A percentile compares a stretch with the other conserved stretches of the same genome.
Conservation (phyloP, 2,888 invertebrate species). For the Andrena flavipes region DNA sequence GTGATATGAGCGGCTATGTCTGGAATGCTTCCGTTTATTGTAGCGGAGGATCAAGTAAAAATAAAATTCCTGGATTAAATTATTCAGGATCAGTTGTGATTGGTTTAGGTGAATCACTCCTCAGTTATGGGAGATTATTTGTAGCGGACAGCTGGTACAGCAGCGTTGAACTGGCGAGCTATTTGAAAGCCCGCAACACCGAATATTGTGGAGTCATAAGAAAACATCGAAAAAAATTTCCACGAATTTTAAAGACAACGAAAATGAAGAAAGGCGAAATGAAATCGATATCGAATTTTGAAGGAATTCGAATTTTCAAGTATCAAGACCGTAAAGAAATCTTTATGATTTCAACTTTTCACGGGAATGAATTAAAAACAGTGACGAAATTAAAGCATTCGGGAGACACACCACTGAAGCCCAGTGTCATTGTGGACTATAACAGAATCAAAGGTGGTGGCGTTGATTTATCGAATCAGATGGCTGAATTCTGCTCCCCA, state of each 20-base stretch:
- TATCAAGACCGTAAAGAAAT: neutral
- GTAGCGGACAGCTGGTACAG: neutral
- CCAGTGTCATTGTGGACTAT: neutral
- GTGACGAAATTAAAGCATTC: neutral
- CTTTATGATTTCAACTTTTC: slow-evolving; percentile 2
- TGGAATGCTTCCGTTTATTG: neutral
- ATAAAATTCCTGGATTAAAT: neutral
- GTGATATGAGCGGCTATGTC: neutral
- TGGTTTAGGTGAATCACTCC: neutral
- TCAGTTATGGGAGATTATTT: neutral
- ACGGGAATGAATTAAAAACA: neutral
- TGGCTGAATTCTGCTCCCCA: neutral
- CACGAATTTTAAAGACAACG: neutral
- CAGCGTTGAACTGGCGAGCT: neutral
- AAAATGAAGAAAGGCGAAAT: neutral
- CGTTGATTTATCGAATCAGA: neutral
- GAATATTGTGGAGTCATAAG: neutral
- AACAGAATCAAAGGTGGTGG: neutral
- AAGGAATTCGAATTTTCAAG: slow-evolving; percentile 2
- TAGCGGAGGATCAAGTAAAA: neutral
- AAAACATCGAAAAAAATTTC: neutral
- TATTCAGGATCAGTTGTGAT: neutral
- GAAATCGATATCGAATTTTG: neutral
- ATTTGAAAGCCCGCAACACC: neutral
- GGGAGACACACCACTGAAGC: neutral